These are phyloP conservation scores for Rhaphigaster nebulosa DNA, from an alignment of 2,888 invertebrate species.

Conservation along the genomic window DNA sequence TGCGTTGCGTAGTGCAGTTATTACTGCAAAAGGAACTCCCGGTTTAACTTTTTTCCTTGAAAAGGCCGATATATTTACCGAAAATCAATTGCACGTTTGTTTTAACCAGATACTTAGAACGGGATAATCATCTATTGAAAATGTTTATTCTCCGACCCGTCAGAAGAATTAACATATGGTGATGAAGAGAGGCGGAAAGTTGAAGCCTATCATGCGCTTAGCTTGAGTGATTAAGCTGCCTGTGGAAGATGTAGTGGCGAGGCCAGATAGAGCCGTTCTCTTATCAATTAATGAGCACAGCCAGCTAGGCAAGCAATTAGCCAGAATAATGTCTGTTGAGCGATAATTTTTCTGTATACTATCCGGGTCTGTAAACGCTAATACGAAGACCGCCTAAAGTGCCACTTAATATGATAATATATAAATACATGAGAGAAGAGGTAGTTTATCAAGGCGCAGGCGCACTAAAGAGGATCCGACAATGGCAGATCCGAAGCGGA, in stretches of 20 bases:
- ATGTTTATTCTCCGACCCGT: not conserved
- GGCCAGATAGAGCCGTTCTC: not conserved
- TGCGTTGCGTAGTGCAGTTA: no score
- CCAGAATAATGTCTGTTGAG: not conserved
- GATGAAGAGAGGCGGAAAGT: not conserved
- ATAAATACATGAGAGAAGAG: constrained; percentile 47
- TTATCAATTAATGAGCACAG: constrained; percentile 28
- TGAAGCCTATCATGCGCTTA: not conserved
- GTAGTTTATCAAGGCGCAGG: constrained; percentile 48
- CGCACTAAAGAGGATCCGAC: constrained; percentile 45
- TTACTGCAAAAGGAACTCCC: no score
- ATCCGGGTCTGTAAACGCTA: not conserved
- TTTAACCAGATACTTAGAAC: not conserved
- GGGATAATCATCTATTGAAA: not conserved
- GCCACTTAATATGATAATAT: constrained; percentile 56
- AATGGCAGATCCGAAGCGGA: constrained; percentile 12
- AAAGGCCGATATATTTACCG: no score
- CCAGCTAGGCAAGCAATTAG: not conserved
- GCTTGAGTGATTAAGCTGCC: not conserved
- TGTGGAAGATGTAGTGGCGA: not conserved
- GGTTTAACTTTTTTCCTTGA: no score
- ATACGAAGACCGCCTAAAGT: constrained; percentile 14
- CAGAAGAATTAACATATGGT: not conserved
- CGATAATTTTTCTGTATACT: not conserved
- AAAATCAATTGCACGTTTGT: not conserved